Base-by-base conservation (phyloP, 2,113 vertebrate species). In the Eolophus roseicapilla region DNA sequence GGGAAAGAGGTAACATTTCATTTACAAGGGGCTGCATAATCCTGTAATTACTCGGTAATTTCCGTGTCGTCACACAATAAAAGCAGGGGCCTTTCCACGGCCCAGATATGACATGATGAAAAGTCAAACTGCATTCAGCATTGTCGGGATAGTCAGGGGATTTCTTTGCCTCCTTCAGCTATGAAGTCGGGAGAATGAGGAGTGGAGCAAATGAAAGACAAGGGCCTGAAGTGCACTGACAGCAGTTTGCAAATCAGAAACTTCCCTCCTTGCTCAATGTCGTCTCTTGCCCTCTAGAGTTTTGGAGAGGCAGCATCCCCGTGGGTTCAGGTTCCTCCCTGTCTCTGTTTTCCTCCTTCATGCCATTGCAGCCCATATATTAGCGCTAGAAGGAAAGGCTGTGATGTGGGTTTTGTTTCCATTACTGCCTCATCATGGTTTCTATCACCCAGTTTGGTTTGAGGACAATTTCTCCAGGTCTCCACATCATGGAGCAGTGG, bases 1-100 rank as follows among this genome's bases (percentile, higher is more conserved):
- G 96, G 97, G 97, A 97, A 97, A 98, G 96, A 97, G 96, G 97
- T 96, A 98, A 97, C 96, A 93, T 98, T 98, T 98, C 97, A 97
- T 98, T 98, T 98, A 88, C 69, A 97, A 95, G 97, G 96, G 96
- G 90, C 89, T 93, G 97, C 92, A 97, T 97, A 98, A 98, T 97
- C 97, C 97, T 97, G 82, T 98, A 98, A 98, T 98, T 97, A 97
- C 94, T 97, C 17, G 13, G 89, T 97, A 93, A 96, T 97, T 97
- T 97, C 95, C 33, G 0, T 95, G 90, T 97, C 96, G 92, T 95
- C 89, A 67, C 95, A 96, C 92, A 89, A 93, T 70, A 82, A 96
- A 95, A 91, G 83, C 62, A 92, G 57, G 84, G 82, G 77, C 86
- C 92, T 96, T 96, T 92, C 92, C 76, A 11, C 53, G 95, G 82